Conservation (phyloP, 2,797 vertebrate species). For the Mus caroli region DNA sequence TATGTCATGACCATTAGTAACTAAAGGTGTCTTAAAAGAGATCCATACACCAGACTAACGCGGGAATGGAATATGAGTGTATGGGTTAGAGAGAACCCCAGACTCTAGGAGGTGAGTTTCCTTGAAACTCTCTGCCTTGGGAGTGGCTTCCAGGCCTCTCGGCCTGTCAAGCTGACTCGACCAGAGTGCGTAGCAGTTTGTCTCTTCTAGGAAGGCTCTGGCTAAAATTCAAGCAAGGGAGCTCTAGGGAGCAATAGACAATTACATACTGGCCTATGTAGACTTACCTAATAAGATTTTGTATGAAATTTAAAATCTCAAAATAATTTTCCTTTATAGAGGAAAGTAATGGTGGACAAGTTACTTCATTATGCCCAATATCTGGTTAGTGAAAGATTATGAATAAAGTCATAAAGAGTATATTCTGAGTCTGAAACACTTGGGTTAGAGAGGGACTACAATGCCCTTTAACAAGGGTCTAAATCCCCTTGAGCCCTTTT, state of each 20-base stretch:
- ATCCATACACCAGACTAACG: too few relatives aligned
- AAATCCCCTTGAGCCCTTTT: neutral
- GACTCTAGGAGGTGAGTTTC: too few relatives aligned
- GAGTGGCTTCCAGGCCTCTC: too few relatives aligned
- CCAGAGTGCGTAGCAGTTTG: too few relatives aligned
- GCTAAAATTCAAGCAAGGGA: conserved; percentile 4
- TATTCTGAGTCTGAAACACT: too few relatives aligned
- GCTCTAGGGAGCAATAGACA: conserved; percentile 4
- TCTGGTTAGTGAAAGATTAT: neutral
- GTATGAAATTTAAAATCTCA: conserved; percentile 15
- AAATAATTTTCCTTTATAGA: neutral
- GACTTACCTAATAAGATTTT: conserved; percentile 55
- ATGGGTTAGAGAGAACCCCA: too few relatives aligned
- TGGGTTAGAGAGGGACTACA: neutral
- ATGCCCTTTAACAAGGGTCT: conserved; percentile 3
- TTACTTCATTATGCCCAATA: neutral
- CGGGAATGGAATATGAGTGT: too few relatives aligned
- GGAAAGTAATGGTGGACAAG: neutral
- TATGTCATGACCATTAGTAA: neutral
- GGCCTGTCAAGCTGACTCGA: too few relatives aligned
- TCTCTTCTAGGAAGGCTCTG: conserved; percentile 26
- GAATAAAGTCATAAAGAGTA: neutral
- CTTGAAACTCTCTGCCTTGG: too few relatives aligned
- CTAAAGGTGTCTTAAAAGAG: too few relatives aligned
- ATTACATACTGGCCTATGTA: conserved; percentile 41